These are phyloP conservation scores for Vidua macroura DNA, from an alignment of 2,113 vertebrate genomes.

Conservation along the genomic window DNA sequence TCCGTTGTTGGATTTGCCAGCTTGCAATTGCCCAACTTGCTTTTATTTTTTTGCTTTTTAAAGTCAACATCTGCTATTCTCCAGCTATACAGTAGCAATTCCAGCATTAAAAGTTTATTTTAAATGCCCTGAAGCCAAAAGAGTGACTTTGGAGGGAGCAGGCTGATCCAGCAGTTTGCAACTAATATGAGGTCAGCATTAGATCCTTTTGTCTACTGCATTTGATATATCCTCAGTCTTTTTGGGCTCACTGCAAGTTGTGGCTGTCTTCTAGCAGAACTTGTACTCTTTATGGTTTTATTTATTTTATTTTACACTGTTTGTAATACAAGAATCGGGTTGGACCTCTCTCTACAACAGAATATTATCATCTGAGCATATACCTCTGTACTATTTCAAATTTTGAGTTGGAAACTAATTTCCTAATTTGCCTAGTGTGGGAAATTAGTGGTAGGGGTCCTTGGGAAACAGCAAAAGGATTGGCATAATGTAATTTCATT, in stretches of 20 bases:
- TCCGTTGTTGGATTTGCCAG: neutral
- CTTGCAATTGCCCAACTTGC: neutral
- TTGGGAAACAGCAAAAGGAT: neutral
- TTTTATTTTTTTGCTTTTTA: neutral
- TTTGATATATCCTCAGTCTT: neutral
- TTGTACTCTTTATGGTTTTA: neutral
- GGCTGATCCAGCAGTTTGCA: conserved; percentile 23
- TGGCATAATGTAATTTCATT: neutral
- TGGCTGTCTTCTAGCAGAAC: neutral
- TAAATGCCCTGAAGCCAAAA: conserved; percentile 3
- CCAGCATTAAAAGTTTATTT: conserved; percentile 23
- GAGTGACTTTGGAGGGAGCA: neutral
- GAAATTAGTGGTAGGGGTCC: neutral
- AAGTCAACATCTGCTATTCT: conserved; percentile 7
- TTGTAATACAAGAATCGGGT: neutral
- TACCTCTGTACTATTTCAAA: neutral
- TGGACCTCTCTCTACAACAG: neutral
- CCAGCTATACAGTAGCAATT: neutral
- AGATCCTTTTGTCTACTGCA: neutral
- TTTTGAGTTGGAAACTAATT: neutral
- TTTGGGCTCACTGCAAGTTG: neutral
- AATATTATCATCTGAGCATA: neutral
- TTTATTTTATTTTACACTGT: neutral
- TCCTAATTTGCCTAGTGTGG: neutral
- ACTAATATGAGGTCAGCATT: neutral